Base-by-base conservation (phyloP, 35 echinoderm and acorn worm genomes). In the Ophiothrix spiculata region DNA sequence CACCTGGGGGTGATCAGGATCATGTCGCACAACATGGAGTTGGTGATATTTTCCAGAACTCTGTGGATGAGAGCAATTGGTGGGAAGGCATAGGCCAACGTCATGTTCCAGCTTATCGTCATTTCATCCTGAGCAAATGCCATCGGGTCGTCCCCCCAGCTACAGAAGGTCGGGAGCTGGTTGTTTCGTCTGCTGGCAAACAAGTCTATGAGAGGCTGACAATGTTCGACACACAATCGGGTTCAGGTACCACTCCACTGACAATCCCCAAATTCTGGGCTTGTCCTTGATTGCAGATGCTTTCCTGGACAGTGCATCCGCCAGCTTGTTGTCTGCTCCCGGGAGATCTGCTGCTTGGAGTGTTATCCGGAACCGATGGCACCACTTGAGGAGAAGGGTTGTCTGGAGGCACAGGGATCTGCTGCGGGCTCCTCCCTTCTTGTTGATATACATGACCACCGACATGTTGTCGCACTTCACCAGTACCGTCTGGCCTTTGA, bases 61-160 rank as follows among this genome's bases (percentile, higher is more conserved):
- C 31, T 40, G 83, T 39, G 3, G 85, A 45, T n/a, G n/a, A n/a
- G n/a, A n/a, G n/a, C n/a, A n/a, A n/a, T n/a, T n/a, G n/a, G n/a
- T n/a, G n/a, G n/a, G 31, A 87, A 87, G 3, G 85, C 85, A 56
- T 87, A 87, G 0, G 14, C 85, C 32, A n/a, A 79, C 17, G 77
- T 15, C 1, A 39, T 42, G 85, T 77, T 33, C 85, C 86, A 79
- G 8, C 75, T 41, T 10, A 88, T 79, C 16, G 41, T 45, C 76
- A 88, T 34, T 33, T 75, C 76, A 8, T 88, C 77, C n/a, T 4
- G 8, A 11, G 76, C 86, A 38, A 21, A 56, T 19, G 85, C 85
- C 29, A 29, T 56, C 1, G 85, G 75, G 4, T 87, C 60, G 35
- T 12, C 31, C 28, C 33, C 34, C 69, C 64, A 36, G 25, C 63